Conservation (phyloP, 2,797 vertebrate species). For the Enteromius paludinosus region DNA sequence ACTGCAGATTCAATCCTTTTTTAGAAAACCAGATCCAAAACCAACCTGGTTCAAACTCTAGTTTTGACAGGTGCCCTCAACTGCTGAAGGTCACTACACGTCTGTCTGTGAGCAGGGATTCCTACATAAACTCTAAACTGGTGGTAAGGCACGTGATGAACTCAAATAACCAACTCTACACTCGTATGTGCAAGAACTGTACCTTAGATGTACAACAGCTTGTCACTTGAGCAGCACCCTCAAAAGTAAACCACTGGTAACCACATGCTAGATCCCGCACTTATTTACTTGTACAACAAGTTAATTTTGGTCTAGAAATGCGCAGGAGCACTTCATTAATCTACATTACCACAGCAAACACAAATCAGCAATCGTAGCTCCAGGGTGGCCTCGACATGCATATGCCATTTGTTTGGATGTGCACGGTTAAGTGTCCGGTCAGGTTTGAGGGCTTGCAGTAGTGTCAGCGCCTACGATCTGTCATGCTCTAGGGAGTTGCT, state of each 20-base stretch:
- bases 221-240: background rate
- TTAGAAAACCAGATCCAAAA: background rate
- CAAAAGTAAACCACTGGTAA: background rate
- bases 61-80: background rate
- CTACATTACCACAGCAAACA: constrained; percentile 56
- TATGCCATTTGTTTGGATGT: background rate
- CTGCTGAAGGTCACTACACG: background rate
- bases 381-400: background rate
- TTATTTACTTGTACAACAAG: constrained; percentile 13
- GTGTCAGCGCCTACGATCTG: background rate
- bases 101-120: background rate
- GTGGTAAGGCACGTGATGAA: background rate
- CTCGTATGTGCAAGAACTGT: background rate
- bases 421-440: background rate
- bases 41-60: background rate
- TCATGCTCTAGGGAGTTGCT: constrained; percentile 10
- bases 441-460: constrained; percentile 4
- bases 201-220: background rate
- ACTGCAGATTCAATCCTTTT: background rate
- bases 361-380: constrained; percentile 29
- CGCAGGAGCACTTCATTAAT: constrained; percentile 9
- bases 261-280: background rate
- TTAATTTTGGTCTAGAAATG: constrained; percentile 3
- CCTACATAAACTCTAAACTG: background rate
- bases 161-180: background rate